Percentiles rank a stretch among this genome's conserved stretches.
phyloP scores from a whole-genome alignment of 2,113 vertebrate genomes.

The Orycteropus afer region DNA sequence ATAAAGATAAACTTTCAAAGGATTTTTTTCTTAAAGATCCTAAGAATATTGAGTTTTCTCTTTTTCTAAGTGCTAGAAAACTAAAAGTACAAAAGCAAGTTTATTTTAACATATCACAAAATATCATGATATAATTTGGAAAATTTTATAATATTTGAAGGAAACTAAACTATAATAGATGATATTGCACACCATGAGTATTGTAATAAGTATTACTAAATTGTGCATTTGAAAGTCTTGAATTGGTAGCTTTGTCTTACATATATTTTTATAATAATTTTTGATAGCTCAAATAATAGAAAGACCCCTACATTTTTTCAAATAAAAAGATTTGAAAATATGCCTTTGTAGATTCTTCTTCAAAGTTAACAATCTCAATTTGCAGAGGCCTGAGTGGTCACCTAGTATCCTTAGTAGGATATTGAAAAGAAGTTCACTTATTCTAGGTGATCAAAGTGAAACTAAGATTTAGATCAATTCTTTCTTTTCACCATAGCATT shows the following conservation, averaged over 20 bases:
- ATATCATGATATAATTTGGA: background rate
- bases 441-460: background rate
- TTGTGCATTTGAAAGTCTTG: background rate
- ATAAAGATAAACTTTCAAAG: background rate
- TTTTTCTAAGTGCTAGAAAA: background rate
- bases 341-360: background rate
- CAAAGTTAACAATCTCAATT: background rate
- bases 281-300: background rate
- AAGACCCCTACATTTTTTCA: background rate
- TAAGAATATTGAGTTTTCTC: background rate
- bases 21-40: background rate
- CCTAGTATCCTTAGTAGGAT: background rate
- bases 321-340: background rate
- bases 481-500: background rate
- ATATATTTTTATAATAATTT: background rate
- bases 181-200: background rate
- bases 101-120: background rate
- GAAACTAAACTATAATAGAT: background rate
- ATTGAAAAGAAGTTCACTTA: background rate
- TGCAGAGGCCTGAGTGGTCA: background rate
- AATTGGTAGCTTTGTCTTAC: background rate
- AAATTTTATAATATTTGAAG: background rate
- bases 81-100: background rate
- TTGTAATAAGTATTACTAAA: background rate
- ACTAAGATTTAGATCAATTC: background rate